Base-by-base conservation (phyloP, 2,888 invertebrate genomes). In the Encarsia formosa region DNA sequence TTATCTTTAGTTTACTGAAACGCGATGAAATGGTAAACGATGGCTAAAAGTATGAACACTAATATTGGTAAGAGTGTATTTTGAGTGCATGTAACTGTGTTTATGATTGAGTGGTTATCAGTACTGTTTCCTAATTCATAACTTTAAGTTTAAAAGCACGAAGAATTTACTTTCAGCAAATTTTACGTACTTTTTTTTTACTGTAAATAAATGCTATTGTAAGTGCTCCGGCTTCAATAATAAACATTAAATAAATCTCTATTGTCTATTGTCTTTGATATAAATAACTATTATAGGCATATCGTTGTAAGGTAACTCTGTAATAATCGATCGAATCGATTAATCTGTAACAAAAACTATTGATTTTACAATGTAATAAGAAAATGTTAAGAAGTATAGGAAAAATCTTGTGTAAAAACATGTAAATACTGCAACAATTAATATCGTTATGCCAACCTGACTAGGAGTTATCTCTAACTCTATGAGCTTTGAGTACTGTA, bases 391-490 rank as follows among this genome's bases (percentile, higher is more conserved):
- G 49, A 52, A 56, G 48, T 54, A 54, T 42, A 59, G 57, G 57
- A 50, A 58, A 58, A 57, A 58, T 61, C 50, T 61, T 63, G 34
- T 64, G 56, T 56, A 50, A 63, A 65, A 67, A 67, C 65, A 60
- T 65, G 68, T 68, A 69, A 70, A 70, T 71, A 72, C 71, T 71
- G 71, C 67, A 70, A 71, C 73, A 69, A 71, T 69, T 70, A 70
- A 71, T 69, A 72, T 69, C 69, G 66, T 64, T 64, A 65, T 67
- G 65, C 64, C 64, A 66, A 64, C 65, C 67, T 73, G 72, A 73
- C 73, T 73, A 73, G 72, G 69, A 70, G 64, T 68, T 64, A 52
- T 54, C 43, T 34, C 34, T 56, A 56, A 49, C 40, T 49, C 47
- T 41, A 37, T 48, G 41, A 49, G 56, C 39, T 52, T 56, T 26